Conservation (phyloP, 1,140 invertebrate species). For the Brachionus asplanchnoidis region DNA sequence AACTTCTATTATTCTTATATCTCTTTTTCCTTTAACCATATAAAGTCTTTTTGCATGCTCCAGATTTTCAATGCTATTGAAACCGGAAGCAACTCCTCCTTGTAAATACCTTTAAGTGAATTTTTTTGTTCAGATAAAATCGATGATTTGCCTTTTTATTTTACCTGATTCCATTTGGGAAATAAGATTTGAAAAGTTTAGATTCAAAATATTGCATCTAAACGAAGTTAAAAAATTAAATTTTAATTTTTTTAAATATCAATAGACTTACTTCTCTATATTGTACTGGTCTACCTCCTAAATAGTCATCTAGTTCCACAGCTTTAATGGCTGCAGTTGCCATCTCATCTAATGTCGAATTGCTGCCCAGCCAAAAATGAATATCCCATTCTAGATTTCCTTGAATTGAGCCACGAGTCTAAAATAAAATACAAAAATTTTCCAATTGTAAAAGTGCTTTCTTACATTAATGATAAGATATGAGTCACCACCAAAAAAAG, state of each 20-base stretch:
- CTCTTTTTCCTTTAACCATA: slow-evolving; percentile 81
- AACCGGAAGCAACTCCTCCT: too few relatives aligned
- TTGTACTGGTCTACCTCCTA: slow-evolving; percentile 78
- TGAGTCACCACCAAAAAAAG: slow-evolving; percentile 74
- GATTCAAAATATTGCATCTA: too few relatives aligned
- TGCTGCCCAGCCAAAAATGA: too few relatives aligned
- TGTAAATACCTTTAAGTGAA: slow-evolving; percentile 65
- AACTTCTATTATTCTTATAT: slow-evolving; percentile 74
- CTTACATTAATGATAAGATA: slow-evolving; percentile 74
- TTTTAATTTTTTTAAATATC: too few relatives aligned
- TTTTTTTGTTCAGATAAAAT: too few relatives aligned
- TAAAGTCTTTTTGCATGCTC: slow-evolving; percentile 69
- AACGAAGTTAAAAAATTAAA: too few relatives aligned
- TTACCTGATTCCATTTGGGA: slow-evolving; percentile 58
- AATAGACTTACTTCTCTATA: slow-evolving; percentile 78
- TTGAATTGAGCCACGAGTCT: not conserved
- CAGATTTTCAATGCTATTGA: slow-evolving; percentile 70
- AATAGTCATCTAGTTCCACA: slow-evolving; percentile 75
- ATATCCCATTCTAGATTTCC: slow-evolving; percentile 70
- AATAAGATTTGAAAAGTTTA: slow-evolving; percentile 71
- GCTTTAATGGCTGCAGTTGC: slow-evolving; percentile 77
- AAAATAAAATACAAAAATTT: not conserved
- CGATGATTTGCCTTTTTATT: not conserved
- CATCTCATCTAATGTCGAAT: slow-evolving; percentile 67
- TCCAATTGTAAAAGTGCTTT: too few relatives aligned